Evolutionary conservation across 2,888 invertebrate species (phyloP), one percentile per base, ranked within the genome.

Genomic region (Drosophila anomelani): DNA sequence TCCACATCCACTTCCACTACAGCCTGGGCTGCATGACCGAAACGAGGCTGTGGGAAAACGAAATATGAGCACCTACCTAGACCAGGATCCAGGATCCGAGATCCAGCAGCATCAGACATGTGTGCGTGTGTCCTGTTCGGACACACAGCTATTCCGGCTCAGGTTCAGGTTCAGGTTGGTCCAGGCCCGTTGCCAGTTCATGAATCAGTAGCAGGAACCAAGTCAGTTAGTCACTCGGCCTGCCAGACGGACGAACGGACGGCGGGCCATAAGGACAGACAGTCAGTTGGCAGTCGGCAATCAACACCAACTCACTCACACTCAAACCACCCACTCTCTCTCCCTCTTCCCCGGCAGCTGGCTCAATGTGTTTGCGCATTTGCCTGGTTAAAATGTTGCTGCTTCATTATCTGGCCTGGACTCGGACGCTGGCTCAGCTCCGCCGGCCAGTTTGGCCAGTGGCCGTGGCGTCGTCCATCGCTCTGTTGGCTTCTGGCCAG

Each of bases 371-470:
- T 69, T 80, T 74, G 84, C 84, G 86, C 81, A 77, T 85, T 86
- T 86, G 87, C 68, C 87, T 86, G 84, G 84, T 85, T 85, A 84
- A 85, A 85, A 84, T 85, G 86, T 85, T 84, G 87, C 84, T 86
- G 87, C 84, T 85, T 85, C 87, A 85, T 85, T 85, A 85, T 85
- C 84, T 86, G 85, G 69, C 26, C 32, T n/a, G 67, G 34, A 41
- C 58, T 53, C 46, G 10, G 46, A 41, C 55, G 56, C 55, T 36
- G 68, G 55, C 68, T 66, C 68, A 55, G 55, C 57, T 69, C 23
- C 39, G 58, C 36, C 68, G 58, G 47, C 66, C 46, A 53, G 34
- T 39, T 39, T 63, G 44, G 63, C 63, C 53, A 39, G 4, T 53
- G 63, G 12, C 60, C 62, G 38, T 61, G n/a, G 61, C 49, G 39